Base-by-base conservation (phyloP, 53 echinoderm and acorn worm genomes). In the Apostichopus leukothele region DNA sequence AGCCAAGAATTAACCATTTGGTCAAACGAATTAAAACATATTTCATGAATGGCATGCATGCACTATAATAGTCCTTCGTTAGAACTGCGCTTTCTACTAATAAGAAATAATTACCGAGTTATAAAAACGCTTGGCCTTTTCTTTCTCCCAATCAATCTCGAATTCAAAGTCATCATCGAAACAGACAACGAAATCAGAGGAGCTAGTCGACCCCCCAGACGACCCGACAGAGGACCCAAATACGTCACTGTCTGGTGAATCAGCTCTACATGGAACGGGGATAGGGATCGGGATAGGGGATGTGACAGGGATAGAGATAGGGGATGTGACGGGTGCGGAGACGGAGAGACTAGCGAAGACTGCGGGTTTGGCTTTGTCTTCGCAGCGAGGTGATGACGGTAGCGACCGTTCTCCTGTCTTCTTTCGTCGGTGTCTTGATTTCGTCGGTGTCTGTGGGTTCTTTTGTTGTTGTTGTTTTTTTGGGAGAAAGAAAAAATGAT, bases 131-230 rank as follows among this genome's bases (percentile, higher is more conserved):
- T 51, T 76, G 6, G 76, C 76, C 76, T 50, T 27, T 25, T 76
- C 76, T 10, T 76, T 76, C 39, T 76, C 76, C 76, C 76, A 76
- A 51, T 76, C 76, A 27, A 76, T 76, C 39, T 76, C 39, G 23
- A 76, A 76, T 51, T 76, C 76, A 76, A 76, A 76, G 10, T 76
- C 76, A 27, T 76, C 76, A 25, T 76, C 76, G 26, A 76, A 76
- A 27, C 76, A 76, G 12, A 76, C 51, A 14, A 23, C 14, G 26
- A 76, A 22, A 7, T 76, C 39, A 14, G 76, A 12, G 76, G 76
- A 76, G 26, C 76, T 50, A 27, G 39, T 39, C 39, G 39, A 39
- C 39, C 39, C 39, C 39, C 39, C 39, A 39, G 39, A 25, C 6
- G 76, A 25, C 26, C 13, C 76, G 6, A 76, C 22, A 27, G 76